Evolutionary conservation across 2,797 vertebrate genomes (phyloP), one percentile per base, ranked within the genome.

Genomic region (Acridotheres tristis): DNA sequence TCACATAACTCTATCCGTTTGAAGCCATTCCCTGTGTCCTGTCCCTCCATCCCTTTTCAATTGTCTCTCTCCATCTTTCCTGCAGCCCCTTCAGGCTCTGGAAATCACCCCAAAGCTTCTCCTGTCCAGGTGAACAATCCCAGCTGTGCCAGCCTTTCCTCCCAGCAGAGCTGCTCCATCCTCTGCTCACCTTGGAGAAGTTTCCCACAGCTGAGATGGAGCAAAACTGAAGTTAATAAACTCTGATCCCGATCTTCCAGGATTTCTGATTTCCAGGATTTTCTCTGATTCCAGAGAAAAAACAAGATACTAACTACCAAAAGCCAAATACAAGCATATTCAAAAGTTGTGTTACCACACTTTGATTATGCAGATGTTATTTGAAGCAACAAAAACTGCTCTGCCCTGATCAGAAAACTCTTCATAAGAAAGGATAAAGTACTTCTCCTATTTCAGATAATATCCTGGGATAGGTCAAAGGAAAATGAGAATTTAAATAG

Each of bases 1-100:
- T 7, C 25, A 22, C 2, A 11, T 4, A 13, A 1, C 6, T 47
- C 8, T 30, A 10, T 0, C 47, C 34, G 4, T 59, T 0, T 3
- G 40, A 34, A n/a, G 7, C 14, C 21, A 16, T 27, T 34, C 21
- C 23, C 45, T 4, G 5, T 15, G 19, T 26, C 29, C 68, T 30
- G 13, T 13, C n/a, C 0, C n/a, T 38, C 51, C 53, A 59, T 3
- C 11, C 58, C n/a, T 25, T 65, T 2, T 1, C 0, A 13, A 19
- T 1, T 1, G 1, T 7, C 20, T 34, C 53, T 73, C 40, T 47
- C 47, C 25, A 19, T 16, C 0, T 20, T 38, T n/a, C 29, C 2
- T 71, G 66, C 1, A 4, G 3, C 50, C 1, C 50, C 20, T 66
- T 6, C 43, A 58, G 36, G 43, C 0, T 4, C 66, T 71, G 32